phyloP scores from a whole-genome alignment of 2,797 vertebrate species.

The Gambelia wislizenii region DNA sequence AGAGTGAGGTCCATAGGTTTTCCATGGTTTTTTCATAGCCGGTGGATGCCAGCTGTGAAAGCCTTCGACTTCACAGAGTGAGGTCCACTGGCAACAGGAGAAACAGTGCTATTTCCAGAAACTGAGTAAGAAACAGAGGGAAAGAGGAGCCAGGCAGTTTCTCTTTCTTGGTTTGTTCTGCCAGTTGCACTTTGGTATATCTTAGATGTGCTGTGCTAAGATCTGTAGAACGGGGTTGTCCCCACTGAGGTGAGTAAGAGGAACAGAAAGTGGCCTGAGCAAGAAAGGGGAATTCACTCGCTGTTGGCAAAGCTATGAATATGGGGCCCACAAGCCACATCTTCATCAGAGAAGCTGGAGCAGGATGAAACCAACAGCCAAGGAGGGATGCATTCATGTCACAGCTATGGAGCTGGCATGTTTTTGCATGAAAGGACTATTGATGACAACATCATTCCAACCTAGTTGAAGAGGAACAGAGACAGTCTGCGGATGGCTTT shows the following conservation, averaged over 20 bases:
- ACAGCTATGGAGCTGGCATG: too few relatives aligned
- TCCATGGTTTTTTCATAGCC: too few relatives aligned
- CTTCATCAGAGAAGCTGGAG: neutral
- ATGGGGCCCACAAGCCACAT: slow-evolving; percentile 23
- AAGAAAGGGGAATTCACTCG: slow-evolving; percentile 73
- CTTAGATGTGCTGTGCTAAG: slow-evolving; percentile 13
- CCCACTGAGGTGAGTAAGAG: slow-evolving; percentile 67
- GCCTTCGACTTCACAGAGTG: too few relatives aligned
- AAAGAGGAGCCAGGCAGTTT: slow-evolving; percentile 21
- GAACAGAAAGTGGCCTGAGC: slow-evolving; percentile 51
- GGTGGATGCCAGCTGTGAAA: too few relatives aligned
- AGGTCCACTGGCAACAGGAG: neutral
- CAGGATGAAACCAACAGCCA: neutral
- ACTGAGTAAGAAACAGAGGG: slow-evolving; percentile 19
- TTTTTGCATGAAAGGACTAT: neutral
- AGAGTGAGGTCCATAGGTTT: too few relatives aligned
- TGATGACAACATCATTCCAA: rapidly evolving
- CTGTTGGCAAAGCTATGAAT: slow-evolving; percentile 57
- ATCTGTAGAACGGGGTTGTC: slow-evolving; percentile 61
- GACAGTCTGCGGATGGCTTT: neutral
- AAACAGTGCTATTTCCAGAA: slow-evolving; percentile 47
- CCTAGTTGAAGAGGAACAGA: neutral
- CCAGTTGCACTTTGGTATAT: slow-evolving; percentile 38
- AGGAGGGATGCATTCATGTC: too few relatives aligned
- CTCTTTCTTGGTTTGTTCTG: slow-evolving; percentile 35